Evolutionary conservation across 1,140 invertebrate species (phyloP).

Genomic region (Scaptomyza montana): DNA sequence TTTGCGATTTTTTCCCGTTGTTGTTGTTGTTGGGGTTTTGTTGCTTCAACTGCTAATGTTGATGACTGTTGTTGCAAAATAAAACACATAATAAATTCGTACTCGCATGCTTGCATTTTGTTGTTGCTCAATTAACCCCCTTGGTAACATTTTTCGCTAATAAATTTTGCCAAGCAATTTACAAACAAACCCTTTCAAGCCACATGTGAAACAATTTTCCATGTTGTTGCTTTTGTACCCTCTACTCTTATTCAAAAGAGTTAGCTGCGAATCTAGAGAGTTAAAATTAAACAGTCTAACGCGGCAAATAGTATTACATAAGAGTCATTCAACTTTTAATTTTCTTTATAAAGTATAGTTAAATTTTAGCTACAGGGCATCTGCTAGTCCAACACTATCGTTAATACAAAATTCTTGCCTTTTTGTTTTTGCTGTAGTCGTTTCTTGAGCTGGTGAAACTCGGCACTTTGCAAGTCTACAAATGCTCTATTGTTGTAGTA

Average conservation of each 20-base stretch:
- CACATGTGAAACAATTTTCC: conserved; percentile 54
- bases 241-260: neutral
- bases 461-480: conserved; percentile 31
- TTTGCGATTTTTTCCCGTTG: conserved; percentile 13
- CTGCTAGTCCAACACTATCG: neutral
- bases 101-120: conserved; percentile 62
- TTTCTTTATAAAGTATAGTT: neutral
- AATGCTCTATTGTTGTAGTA: conserved; percentile 58
- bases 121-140: conserved; percentile 76
- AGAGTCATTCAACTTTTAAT: no score
- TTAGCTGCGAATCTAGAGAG: neutral
- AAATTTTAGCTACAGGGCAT: neutral
- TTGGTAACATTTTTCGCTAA: conserved; percentile 53
- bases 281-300: no score
- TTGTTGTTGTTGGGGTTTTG: neutral
- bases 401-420: neutral
- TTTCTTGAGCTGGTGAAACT: conserved; percentile 37
- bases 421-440: conserved; percentile 10
- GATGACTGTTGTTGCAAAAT: conserved; percentile 49
- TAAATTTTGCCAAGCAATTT: conserved; percentile 54
- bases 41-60: conserved; percentile 32
- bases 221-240: conserved; percentile 9
- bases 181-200: conserved; percentile 29
- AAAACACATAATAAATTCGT: conserved; percentile 52
- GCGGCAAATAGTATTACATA: no score